Evolutionary conservation across 37 sponge, comb jelly and placozoan species (phyloP).

Genomic region (Ianthella basta): DNA sequence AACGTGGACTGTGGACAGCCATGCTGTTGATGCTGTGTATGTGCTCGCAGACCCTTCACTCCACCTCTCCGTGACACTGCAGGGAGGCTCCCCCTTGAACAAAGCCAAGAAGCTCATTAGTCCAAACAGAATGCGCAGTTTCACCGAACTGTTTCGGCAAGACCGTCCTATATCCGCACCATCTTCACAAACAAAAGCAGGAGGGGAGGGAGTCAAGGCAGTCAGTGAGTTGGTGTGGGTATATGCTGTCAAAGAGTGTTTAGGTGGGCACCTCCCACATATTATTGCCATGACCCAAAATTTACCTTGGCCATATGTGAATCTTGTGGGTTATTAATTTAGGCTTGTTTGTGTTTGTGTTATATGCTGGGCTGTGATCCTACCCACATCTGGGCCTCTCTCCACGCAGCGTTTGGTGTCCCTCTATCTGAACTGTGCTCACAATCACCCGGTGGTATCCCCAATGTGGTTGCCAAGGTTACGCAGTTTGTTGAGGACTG

Average conservation of each 20-base stretch:
- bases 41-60: not conserved
- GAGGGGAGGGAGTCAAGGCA: no score
- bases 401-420: slow-evolving; percentile 11
- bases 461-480: slow-evolving; percentile 36
- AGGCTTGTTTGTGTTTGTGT: no score
- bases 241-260: no score
- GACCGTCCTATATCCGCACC: not conserved
- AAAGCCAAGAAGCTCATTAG: not conserved
- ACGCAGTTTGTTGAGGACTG: slow-evolving; percentile 32
- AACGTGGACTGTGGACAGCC: not conserved
- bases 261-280: no score
- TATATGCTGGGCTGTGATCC: no score
- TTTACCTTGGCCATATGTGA: no score
- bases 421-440: slow-evolving; percentile 6
- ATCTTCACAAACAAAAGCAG: no score
- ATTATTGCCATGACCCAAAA: no score
- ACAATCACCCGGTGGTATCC: not conserved
- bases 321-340: no score
- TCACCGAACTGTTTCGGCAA: slow-evolving; percentile 2
- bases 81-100: slow-evolving; percentile 1
- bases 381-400: no score
- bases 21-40: not conserved
- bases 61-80: not conserved
- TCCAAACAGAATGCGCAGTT: slow-evolving; percentile 9
- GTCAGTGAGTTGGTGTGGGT: no score